Evolutionary conservation across 2,113 vertebrate species (phyloP), one percentile per base, ranked within the genome.

Genomic region (Nettapus auritus): DNA sequence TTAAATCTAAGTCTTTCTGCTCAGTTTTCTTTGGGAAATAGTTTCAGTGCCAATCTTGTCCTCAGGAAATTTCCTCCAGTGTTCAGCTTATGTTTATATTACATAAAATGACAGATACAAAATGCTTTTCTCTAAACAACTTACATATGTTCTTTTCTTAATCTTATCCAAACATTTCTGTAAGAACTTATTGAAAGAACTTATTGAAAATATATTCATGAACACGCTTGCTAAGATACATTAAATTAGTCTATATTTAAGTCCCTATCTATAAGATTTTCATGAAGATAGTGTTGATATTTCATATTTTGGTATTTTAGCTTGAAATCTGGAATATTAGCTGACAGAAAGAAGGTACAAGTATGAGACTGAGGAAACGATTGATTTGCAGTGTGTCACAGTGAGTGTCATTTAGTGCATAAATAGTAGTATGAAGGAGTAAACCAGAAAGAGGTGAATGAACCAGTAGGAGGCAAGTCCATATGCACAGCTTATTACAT

Each of bases 101-200:
- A 60, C 48, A 83, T 52, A 87, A 94, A 93, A 93, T 71, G 74
- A 70, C 63, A 87, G 64, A 82, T 74, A 74, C 21, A 82, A 73
- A 89, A 79, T 93, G 25, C 6, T 79, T 92, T 94, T 83, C 1
- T 1, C 26, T 93, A 93, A 88, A n/a, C 33, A 91, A 84, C 15
- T 84, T 96, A 80, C 26, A 26, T 64, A 73, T 74, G 46, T 88
- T 92, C 55, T 90, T 92, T 78, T 90, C 50, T 78, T 93, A 91
- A 91, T 82, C 79, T 88, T 96, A 68, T 42, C 36, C 83, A 92
- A 81, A 19, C 22, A 29, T 88, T 93, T 86, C 76, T 93, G 36
- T 59, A 93, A 93, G 36, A 91, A 12, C 5, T 50, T 13, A 14
- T 31, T 86, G 82, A 90, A 90, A 48, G 20, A 48, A 48, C 46